Conservation (phyloP, 1,140 invertebrate genomes). For the Eciton burchellii region DNA sequence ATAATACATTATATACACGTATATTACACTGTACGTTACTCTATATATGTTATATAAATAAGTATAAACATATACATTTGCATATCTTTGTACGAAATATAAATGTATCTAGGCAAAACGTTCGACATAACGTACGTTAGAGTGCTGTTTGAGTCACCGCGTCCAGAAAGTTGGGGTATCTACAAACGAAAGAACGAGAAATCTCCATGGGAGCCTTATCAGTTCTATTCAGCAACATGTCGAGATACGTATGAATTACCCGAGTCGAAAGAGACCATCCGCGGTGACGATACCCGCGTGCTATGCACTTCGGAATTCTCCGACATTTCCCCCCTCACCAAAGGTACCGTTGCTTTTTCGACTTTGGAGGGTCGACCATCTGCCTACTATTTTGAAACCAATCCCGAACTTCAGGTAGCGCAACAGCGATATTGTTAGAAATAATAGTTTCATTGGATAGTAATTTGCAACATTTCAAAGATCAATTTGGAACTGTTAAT, state of each 20-base stretch:
- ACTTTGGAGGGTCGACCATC: slow-evolving; percentile 97
- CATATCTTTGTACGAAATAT: no score
- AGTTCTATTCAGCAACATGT: slow-evolving; percentile 98
- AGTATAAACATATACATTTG: neutral
- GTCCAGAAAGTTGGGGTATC: slow-evolving; percentile 99
- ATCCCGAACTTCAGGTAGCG: slow-evolving; percentile 93
- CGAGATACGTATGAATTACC: slow-evolving; percentile 94
- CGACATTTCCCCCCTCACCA: slow-evolving; percentile 97
- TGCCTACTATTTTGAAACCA: slow-evolving; percentile 96
- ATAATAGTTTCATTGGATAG: no score
- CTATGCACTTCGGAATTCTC: slow-evolving; percentile 98
- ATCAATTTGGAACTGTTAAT: neutral
- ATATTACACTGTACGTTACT: neutral
- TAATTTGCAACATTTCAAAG: no score
- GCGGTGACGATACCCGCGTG: slow-evolving; percentile 92
- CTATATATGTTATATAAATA: neutral
- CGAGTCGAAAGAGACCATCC: slow-evolving; percentile 89
- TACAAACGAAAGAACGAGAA: slow-evolving; percentile 94
- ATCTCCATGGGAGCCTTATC: slow-evolving; percentile 96
- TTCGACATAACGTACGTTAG: slow-evolving; percentile 99
- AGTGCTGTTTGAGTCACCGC: slow-evolving; percentile 96
- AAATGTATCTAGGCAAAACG: slow-evolving; percentile 91
- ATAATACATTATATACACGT: no score
- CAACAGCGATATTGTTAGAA: no score
- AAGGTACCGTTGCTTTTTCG: slow-evolving; percentile 98